A percentile compares a stretch with the other conserved stretches of the same genome.
Conservation (phyloP, 2,797 vertebrate species). For the Acipenser transmontanus region DNA sequence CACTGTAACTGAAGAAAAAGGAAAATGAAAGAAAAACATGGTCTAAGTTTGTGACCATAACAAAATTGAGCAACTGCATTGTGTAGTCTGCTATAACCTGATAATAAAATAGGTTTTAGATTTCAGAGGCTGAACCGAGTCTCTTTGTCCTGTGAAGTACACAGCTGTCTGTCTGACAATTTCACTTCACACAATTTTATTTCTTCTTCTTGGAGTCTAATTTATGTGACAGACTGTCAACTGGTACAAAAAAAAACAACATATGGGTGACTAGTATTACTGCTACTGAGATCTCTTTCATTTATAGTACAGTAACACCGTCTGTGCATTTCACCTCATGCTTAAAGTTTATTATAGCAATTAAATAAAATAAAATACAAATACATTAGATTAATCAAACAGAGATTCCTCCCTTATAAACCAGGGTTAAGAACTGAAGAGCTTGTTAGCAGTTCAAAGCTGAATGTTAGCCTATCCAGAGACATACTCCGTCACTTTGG, state of each 20-base stretch:
- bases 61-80: too few relatives aligned
- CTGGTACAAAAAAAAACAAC: slow-evolving; percentile 18
- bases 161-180: slow-evolving; percentile 2
- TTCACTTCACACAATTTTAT: slow-evolving; percentile 5
- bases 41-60: too few relatives aligned
- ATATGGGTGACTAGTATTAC: slow-evolving; percentile 24
- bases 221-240: slow-evolving; percentile 18
- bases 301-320: not conserved
- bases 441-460: slow-evolving; percentile 12
- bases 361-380: too few relatives aligned
- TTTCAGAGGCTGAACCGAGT: not conserved
- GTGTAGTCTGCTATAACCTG: not conserved
- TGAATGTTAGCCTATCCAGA: slow-evolving; percentile 14
- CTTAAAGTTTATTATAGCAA: too few relatives aligned
- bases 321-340: not conserved
- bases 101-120: not conserved
- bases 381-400: not conserved
- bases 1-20: not conserved
- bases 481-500: not conserved
- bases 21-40: slow-evolving; percentile 2
- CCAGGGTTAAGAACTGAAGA: slow-evolving; percentile 15
- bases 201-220: not conserved
- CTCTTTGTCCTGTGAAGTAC: slow-evolving; percentile 8
- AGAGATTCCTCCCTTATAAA: slow-evolving; percentile 11
- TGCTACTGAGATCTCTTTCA: slow-evolving; percentile 29